Evolutionary conservation across 2,113 vertebrate species (phyloP), one percentile per base, ranked within the genome.

Genomic region (Eidolon helvum): DNA sequence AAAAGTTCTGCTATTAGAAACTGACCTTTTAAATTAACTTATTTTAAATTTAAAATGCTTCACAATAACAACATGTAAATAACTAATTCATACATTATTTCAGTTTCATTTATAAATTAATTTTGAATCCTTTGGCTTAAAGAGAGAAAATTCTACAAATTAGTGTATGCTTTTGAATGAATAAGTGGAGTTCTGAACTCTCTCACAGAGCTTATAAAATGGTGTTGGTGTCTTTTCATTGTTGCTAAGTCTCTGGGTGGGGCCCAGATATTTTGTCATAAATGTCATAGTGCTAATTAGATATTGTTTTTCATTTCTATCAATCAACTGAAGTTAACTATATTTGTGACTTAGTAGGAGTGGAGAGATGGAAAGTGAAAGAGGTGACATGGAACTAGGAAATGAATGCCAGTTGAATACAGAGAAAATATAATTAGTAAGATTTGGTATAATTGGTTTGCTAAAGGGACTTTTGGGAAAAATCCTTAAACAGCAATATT

Each of bases 201-300:
- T 98, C 95, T 97, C 98, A 97, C 93, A 98, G 97, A 97, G 91
- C 82, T 97, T 98, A 98, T 97, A 95, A 90, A 98, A 98, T 98
- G 95, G 87, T 93, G 87, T 75, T 95, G 77, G 97, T 97, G 93
- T 92, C 95, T 97, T 97, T 98, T 90, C 78, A 72, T 97, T 97
- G 84, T 98, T 88, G 85, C 66, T 97, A 98, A 98, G 96, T 98
- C 93, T 96, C 97, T 98, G 98, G 98, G 98, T 89, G 66, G 98
- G 97, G 97, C 97, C 84, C 96, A 94, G 95, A 97, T 97, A 97
- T 98, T 99, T 99, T 99, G 98, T 98, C 98, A 98, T 91, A 97
- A 98, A 98, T 94, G 95, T 98, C 97, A 72, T 96, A 80, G 88
- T 98, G 93, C 94, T 98, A 98, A 98, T 98, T 98, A 98, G 98